Evolutionary conservation across 2,888 invertebrate genomes (phyloP), one percentile per base, ranked within the genome.

Genomic region (Galerucella pusilla): DNA sequence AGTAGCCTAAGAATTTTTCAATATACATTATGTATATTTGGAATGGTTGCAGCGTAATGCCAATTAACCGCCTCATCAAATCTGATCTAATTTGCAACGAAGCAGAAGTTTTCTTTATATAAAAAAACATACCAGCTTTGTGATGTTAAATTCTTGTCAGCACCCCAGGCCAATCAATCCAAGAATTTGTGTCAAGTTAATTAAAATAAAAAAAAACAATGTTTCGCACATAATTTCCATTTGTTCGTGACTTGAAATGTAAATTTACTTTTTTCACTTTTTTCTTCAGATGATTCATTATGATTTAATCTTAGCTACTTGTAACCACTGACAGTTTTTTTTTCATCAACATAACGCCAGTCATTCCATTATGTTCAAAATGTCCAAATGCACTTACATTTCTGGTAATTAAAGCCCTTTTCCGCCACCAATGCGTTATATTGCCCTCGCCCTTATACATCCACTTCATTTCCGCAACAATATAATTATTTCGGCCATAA

Each of bases 401-500:
- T 59, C 25, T 80, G 80, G 79, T 77, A 81, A 78, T 71, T 75
- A 77, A 72, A 74, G 76, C 75, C 77, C 73, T 75, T 76, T 66
- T 66, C 52, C 72, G 20, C 66, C 66, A 67, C 66, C 72, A 66
- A 66, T 72, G 72, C 54, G 59, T 75, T 78, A 71, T 78, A 66
- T 35, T 78, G 79, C 80, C 80, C 79, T 79, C 75, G 78, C 77
- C 79, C 72, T 59, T 67, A 66, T 52, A 59, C 77, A 77, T 79
- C 78, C 79, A 75, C 75, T 80, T 78, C 76, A 79, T 81, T 77
- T 81, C 82, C 81, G 81, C 79, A 80, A 81, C 84, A 82, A 82
- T 84, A 84, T 85, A 85, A 85, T 85, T 85, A 85, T 85, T 84
- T 83, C 82, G 84, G 83, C 84, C 84, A 83, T 72, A 71, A 72